phyloP scores from a whole-genome alignment of 2,888 invertebrate genomes.

The Rhagophthalmus giganteus region DNA sequence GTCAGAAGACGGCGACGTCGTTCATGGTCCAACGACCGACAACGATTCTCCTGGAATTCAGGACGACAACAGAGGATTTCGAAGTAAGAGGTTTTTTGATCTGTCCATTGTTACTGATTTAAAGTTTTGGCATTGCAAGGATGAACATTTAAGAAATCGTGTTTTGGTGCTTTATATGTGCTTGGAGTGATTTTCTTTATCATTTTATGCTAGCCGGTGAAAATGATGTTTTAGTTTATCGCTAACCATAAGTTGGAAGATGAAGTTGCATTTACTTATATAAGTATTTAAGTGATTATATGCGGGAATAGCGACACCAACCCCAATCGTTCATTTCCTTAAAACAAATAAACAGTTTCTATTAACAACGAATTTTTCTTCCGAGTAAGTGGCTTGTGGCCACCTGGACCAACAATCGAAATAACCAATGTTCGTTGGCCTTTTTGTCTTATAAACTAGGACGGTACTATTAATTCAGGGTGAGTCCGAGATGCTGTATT shows the following conservation, averaged over 20 bases:
- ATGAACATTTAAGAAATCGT: slow-evolving; percentile 12
- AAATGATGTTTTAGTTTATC: slow-evolving; percentile 8
- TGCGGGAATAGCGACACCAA: slow-evolving; percentile 36
- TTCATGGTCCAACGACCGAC: slow-evolving; percentile 49
- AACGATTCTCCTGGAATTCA: slow-evolving; percentile 52
- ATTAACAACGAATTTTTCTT: slow-evolving; percentile 50
- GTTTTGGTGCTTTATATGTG: slow-evolving; percentile 12
- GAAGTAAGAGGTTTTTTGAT: slow-evolving; percentile 58
- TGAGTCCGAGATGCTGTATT: background rate
- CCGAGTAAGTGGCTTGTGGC: slow-evolving; percentile 49
- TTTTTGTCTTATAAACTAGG: slow-evolving; percentile 12
- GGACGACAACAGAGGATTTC: slow-evolving; percentile 59
- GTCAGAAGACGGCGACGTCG: slow-evolving; percentile 62
- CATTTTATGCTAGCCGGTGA: slow-evolving; percentile 11
- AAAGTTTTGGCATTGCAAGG: slow-evolving; percentile 2
- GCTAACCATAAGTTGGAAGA: slow-evolving; percentile 4
- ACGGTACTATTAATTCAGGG: slow-evolving; percentile 1
- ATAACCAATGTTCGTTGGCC: slow-evolving; percentile 10
- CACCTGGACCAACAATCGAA: slow-evolving; percentile 44
- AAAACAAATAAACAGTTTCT: slow-evolving; percentile 51
- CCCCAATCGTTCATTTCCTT: slow-evolving; percentile 48
- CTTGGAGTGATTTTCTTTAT: slow-evolving; percentile 11
- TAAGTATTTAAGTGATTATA: slow-evolving; percentile 15
- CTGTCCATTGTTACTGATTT: slow-evolving; percentile 9
- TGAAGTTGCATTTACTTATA: slow-evolving; percentile 20